Percentiles rank a stretch among this genome's conserved stretches.
Conservation (phyloP, 2,113 vertebrate species). For the Danionella cerebrum region DNA sequence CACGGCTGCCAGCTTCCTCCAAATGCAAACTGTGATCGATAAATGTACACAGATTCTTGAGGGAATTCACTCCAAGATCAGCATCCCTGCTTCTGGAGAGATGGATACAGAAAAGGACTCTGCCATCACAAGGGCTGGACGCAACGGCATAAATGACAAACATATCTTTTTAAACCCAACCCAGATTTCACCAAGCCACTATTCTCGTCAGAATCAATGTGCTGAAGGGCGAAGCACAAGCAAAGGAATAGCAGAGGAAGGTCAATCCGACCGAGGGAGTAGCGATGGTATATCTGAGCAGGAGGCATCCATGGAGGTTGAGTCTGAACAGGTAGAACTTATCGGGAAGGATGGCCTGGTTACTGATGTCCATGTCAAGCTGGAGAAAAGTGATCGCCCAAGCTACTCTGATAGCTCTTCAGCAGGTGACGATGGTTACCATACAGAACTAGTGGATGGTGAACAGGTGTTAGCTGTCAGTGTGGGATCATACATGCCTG, state of each 20-base stretch:
- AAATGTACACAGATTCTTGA: constrained; percentile 97
- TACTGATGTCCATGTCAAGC: constrained; percentile 87
- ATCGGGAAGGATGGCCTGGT: constrained; percentile 84
- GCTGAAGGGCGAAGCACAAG: constrained; percentile 66
- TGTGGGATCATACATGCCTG: constrained; percentile 86
- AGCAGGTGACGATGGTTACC: constrained; percentile 90
- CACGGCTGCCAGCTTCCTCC: constrained; percentile 95
- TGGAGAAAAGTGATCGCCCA: constrained; percentile 86
- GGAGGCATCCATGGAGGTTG: constrained; percentile 84
- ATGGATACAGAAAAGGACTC: constrained; percentile 15
- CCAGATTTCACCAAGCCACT: constrained; percentile 94
- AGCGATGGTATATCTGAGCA: constrained; percentile 90
- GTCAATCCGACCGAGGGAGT: constrained; percentile 90
- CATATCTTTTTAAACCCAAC: constrained; percentile 88
- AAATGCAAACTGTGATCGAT: constrained; percentile 98
- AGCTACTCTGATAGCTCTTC: constrained; percentile 94
- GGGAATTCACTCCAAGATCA: constrained; percentile 96
- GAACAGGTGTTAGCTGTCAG: constrained; percentile 92
- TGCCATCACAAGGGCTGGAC: constrained; percentile 57
- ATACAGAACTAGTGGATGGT: constrained; percentile 93
- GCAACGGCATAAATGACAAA: constrained; percentile 83
- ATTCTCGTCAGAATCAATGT: constrained; percentile 74
- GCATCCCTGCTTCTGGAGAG: constrained; percentile 58
- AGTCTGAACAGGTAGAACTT: constrained; percentile 83
- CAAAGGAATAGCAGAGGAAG: constrained; percentile 76